phyloP scores from a whole-genome alignment of 2,888 invertebrate species.

The Formica aserva region DNA sequence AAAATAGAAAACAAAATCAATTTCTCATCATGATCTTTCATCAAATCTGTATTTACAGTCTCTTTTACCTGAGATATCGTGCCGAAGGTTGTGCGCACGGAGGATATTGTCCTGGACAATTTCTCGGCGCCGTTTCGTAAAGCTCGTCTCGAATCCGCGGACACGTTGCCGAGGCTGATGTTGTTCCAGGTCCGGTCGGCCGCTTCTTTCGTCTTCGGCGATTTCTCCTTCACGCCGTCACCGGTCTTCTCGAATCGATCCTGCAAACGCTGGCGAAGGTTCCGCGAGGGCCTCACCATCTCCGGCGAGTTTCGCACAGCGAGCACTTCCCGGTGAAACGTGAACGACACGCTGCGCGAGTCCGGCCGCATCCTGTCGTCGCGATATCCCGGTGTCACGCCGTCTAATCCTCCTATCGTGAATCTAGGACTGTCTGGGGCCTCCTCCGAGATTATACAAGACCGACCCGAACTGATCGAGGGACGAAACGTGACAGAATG shows the following conservation, averaged over 20 bases:
- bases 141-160: conserved; percentile 89
- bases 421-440: background rate
- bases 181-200: conserved; percentile 82
- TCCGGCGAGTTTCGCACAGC: conserved; percentile 76
- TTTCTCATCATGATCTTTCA: background rate
- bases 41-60: background rate
- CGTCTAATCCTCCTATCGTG: background rate
- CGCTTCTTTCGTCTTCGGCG: conserved; percentile 70
- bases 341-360: conserved; percentile 84
- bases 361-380: conserved; percentile 81
- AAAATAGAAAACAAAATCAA: background rate
- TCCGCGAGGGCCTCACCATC: conserved; percentile 72
- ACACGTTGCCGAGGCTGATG: conserved; percentile 81
- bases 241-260: conserved; percentile 82
- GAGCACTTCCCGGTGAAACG: conserved; percentile 82
- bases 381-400: too few relatives aligned
- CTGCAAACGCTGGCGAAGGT: conserved; percentile 81
- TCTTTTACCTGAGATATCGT: conserved; percentile 89
- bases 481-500: background rate
- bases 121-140: conserved; percentile 90
- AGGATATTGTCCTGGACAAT: conserved; percentile 89
- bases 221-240: conserved; percentile 70
- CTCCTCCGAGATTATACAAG: background rate
- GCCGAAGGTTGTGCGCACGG: conserved; percentile 89
- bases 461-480: background rate